These are phyloP conservation scores for Bathynomus jamesi DNA, from an alignment of 1,140 invertebrate species.

Conservation along the genomic window DNA sequence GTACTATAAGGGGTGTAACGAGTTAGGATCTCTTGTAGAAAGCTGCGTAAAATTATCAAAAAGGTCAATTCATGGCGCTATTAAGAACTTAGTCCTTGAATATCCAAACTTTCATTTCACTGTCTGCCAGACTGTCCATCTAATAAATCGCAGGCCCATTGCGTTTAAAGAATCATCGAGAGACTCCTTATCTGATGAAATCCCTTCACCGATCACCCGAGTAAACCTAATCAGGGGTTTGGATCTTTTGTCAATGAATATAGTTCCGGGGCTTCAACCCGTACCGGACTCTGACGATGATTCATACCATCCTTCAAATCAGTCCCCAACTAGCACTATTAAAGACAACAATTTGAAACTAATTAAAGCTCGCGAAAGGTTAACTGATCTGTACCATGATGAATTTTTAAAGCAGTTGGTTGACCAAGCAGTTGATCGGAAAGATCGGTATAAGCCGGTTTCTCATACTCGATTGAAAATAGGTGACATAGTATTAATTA, in stretches of 20 bases:
- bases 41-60: not conserved
- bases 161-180: slow-evolving; percentile 9
- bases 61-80: not conserved
- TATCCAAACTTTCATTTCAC: not conserved
- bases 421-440: not conserved
- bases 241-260: not conserved
- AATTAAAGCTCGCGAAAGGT: not conserved
- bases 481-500: not conserved
- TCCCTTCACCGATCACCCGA: not conserved
- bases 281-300: not conserved
- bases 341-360: not conserved
- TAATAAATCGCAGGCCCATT: not conserved
- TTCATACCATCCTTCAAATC: not conserved
- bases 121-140: slow-evolving; percentile 1
- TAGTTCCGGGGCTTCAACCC: not conserved
- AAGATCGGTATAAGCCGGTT: slow-evolving; percentile 1
- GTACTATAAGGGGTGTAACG: slow-evolving; percentile 4
- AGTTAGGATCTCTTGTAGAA: slow-evolving; percentile 1
- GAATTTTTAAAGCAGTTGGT: not conserved
- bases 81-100: not conserved
- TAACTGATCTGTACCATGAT: not conserved
- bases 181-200: no score
- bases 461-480: not conserved
- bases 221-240: not conserved
- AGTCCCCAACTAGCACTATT: not conserved